Evolutionary conservation across 2,113 vertebrate genomes (phyloP), one percentile per base, ranked within the genome.

Genomic region (Spermophilus dauricus): DNA sequence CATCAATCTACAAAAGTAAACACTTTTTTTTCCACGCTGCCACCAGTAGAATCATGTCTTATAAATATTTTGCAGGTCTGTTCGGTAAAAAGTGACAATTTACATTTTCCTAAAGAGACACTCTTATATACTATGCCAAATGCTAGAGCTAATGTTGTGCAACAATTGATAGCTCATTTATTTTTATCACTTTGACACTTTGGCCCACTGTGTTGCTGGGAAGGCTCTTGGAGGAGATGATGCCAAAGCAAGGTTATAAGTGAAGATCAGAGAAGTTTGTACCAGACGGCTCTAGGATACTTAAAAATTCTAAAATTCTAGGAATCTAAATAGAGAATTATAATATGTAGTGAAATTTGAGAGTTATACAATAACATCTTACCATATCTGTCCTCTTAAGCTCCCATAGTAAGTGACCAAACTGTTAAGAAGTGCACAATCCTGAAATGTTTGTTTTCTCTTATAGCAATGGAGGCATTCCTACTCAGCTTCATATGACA

Each of bases 391-490:
- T 86, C 73, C 88, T 86, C 37, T 91, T 82, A n/a, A 75, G n/a
- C 26, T 89, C 30, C 13, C 51, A 13, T 22, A 84, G 42, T 42
- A 84, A 94, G 51, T 94, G 32, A n/a, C 1, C 16, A 67, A 67
- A 76, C 34, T 63, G 4, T 81, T 30, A 76, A 34, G 22, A 87
- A n/a, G 88, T 72, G 75, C 24, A 92, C 67, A 82, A 92, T 26
- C 32, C 85, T 97, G 85, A 97, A 84, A 91, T 89, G 3, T 89
- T 20, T 94, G 2, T 88, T 96, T 98, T 98, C 4, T 98, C 95
- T 98, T 98, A 39, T 89, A 99, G 99, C 95, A 98, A 95, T 99
- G 99, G 99, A 99, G 99, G 17, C 98, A 99, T 97, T 99, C 99
- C 58, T 99, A 98, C 91, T 99, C 97, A 51, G 99, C 99, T 95